Evolutionary conservation across 2,888 invertebrate species (phyloP), one percentile per base, ranked within the genome.

Genomic region (Dicyrtomina minuta): DNA sequence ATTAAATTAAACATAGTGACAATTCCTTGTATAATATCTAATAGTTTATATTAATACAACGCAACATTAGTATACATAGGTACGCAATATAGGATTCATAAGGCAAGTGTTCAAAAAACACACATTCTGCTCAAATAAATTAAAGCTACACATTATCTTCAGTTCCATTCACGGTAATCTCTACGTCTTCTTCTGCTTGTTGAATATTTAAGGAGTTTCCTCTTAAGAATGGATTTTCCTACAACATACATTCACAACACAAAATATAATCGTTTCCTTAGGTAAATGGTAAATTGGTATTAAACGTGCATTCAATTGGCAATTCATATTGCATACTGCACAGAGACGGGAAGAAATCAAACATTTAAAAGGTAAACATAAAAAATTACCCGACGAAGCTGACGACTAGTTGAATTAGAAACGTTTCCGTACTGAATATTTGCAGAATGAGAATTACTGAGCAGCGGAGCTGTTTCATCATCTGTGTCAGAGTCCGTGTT

Each of bases 401-500:
- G 60, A 1, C 39, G 68, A 68, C 68, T 68, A 68, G 68, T 15
- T 39, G 13, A 27, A 33, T 43, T 10, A 15, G 55, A 43, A 8
- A 55, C 22, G 41, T 53, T 65, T 22, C 49, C 58, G n/a, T 56
- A 58, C 17, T 43, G 61, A 53, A 20, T 41, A 49, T 49, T 15
- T 10, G 39, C 33, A 15, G 33, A 49, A 17, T 51, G 49, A 39
- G 53, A 53, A 59, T 59, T 43, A 39, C 61, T 61, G 41, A 68
- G 26, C 1, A 68, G 24, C 4, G 68, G 68, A 22, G 68, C 68
- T 33, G 68, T 68, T 39, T 68, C 68, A 68, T 68, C 68, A 17
- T 68, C 68, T 2, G 68, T 68, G 13, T 68, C 68, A 10, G 68
- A 68, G 41, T 68, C 68, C 2, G 68, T 68, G 26, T 68, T 68